Evolutionary conservation across 1,140 invertebrate genomes (phyloP).

Genomic region (Ooceraea biroi): DNA sequence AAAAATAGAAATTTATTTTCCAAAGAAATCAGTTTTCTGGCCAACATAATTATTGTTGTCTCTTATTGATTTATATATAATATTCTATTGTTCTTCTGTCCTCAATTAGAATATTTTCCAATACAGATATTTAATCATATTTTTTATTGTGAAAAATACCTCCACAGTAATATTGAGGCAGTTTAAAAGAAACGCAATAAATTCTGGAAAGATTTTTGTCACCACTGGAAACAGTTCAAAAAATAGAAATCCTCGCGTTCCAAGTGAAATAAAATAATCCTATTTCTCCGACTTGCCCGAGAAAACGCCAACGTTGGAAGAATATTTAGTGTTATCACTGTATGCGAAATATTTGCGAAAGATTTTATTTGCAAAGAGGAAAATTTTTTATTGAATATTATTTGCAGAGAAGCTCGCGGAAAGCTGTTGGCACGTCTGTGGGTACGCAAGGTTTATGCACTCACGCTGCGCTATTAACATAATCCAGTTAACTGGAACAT

Average conservation of each 20-base stretch:
- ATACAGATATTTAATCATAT: background rate
- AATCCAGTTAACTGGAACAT: conserved; percentile 34
- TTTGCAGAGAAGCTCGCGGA: background rate
- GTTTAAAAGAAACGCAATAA: too few species aligned
- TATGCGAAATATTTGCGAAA: conserved; percentile 25
- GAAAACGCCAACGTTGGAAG: conserved; percentile 22
- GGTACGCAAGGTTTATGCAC: background rate
- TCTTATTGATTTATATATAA: background rate
- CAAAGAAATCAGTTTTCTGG: too few species aligned
- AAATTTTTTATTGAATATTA: conserved; percentile 23
- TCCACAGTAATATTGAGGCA: too few species aligned
- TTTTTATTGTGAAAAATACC: too few species aligned
- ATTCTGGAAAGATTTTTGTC: too few species aligned
- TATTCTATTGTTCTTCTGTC: background rate
- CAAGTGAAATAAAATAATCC: conserved; percentile 11
- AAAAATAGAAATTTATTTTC: too few species aligned
- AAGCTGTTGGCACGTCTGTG: background rate
- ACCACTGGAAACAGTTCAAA: background rate
- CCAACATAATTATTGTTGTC: too few species aligned
- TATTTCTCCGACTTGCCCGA: conserved; percentile 13
- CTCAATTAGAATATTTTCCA: background rate
- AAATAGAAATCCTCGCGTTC: background rate
- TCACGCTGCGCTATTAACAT: conserved; percentile 31
- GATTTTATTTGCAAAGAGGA: conserved; percentile 35
- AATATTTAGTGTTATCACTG: conserved; percentile 10